These are phyloP conservation scores for Chelidonichthys spinosus DNA, from an alignment of 2,797 vertebrate species.

Conservation along the genomic window DNA sequence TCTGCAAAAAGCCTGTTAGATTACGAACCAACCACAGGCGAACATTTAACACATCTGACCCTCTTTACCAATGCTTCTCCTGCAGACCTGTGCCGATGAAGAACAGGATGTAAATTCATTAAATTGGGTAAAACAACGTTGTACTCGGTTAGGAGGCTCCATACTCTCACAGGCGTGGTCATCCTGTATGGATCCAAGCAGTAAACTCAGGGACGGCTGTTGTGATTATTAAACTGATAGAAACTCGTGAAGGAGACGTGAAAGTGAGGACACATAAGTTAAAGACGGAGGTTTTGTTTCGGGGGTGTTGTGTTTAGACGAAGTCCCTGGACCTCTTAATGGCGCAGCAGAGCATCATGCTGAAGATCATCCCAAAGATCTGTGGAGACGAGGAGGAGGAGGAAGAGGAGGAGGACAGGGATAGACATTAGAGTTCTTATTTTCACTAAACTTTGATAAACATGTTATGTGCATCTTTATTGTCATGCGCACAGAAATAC, in stretches of 20 bases:
- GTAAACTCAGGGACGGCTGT: not conserved
- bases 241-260: conserved; percentile 33
- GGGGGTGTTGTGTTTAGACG: conserved; percentile 75
- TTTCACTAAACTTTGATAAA: not conserved
- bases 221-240: conserved; percentile 28
- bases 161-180: conserved; percentile 60
- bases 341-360: conserved; percentile 95
- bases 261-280: conserved; percentile 15
- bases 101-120: not conserved
- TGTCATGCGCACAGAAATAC: not conserved
- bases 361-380: conserved; percentile 98
- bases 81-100: not conserved
- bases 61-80: not conserved
- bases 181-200: conserved; percentile 52
- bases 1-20: conserved; percentile 42
- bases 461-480: not conserved
- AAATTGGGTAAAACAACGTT: not conserved
- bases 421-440: not conserved
- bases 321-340: conserved; percentile 90
- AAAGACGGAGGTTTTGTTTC: conserved; percentile 26
- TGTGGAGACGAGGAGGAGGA: conserved; percentile 69
- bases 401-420: not conserved
- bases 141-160: conserved; percentile 16
- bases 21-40: conserved; percentile 15
- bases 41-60: conserved; percentile 18